These are phyloP conservation scores for Gobio gobio DNA, from an alignment of 2,113 vertebrate species.

Conservation along the genomic window DNA sequence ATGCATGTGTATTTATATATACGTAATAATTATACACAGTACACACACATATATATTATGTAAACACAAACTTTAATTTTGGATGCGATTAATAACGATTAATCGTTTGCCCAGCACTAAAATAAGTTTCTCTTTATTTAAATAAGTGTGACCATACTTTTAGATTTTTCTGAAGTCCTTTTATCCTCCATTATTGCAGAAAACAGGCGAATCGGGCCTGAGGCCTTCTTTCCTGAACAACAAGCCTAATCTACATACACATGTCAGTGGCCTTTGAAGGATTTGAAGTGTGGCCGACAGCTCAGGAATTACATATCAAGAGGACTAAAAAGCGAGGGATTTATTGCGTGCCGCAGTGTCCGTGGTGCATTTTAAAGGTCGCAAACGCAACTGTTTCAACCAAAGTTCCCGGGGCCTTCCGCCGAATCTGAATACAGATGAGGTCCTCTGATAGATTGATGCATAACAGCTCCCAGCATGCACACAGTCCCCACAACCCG, in stretches of 20 bases:
- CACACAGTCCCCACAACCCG: constrained; percentile 56
- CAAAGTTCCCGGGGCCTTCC: constrained; percentile 57
- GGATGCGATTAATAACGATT: too few relatives aligned
- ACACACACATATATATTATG: too few relatives aligned
- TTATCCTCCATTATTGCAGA: background rate
- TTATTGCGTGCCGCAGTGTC: constrained; percentile 70
- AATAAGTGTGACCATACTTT: background rate
- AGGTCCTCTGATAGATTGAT: constrained; percentile 78
- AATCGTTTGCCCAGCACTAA: too few relatives aligned
- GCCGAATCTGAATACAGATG: constrained; percentile 74
- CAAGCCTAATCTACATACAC: constrained; percentile 69
- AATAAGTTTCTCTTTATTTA: background rate
- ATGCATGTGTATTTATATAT: too few relatives aligned
- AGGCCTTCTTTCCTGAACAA: constrained; percentile 48
- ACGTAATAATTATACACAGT: too few relatives aligned
- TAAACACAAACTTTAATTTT: too few relatives aligned
- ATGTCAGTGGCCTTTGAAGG: constrained; percentile 61
- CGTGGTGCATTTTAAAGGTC: constrained; percentile 70
- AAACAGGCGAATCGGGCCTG: constrained; percentile 22
- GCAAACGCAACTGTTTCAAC: constrained; percentile 62
- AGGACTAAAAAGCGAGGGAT: constrained; percentile 73
- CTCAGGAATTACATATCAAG: constrained; percentile 72
- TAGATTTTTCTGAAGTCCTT: background rate
- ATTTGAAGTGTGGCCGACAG: constrained; percentile 67
- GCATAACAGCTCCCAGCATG: constrained; percentile 76